phyloP scores from a whole-genome alignment of 1,140 invertebrate species.

The Neomicropteryx cornuta region DNA sequence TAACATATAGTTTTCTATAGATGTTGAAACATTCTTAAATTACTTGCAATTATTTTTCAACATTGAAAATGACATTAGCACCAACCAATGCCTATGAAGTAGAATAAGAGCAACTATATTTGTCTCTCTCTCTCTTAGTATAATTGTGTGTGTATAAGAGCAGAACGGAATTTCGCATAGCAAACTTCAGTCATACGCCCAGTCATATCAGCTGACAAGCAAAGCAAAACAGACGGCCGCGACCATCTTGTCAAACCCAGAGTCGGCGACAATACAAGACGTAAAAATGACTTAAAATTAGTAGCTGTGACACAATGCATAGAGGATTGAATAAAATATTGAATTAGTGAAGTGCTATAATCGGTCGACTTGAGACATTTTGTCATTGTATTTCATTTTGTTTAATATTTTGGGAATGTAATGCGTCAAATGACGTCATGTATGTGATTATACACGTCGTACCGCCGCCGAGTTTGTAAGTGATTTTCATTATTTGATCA shows the following conservation, averaged over 20 bases:
- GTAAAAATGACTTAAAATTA: constrained; percentile 39
- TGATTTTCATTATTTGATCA: constrained; percentile 38
- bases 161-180: too few relatives aligned
- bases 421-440: constrained; percentile 43
- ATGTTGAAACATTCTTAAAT: too few relatives aligned
- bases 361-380: constrained; percentile 22
- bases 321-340: constrained; percentile 29
- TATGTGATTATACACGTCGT: constrained; percentile 41
- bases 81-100: too few relatives aligned
- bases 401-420: constrained; percentile 39
- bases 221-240: constrained; percentile 46
- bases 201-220: constrained; percentile 44
- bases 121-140: too few relatives aligned
- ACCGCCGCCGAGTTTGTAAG: constrained; percentile 36
- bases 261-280: constrained; percentile 39
- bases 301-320: constrained; percentile 32
- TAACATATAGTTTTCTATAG: too few relatives aligned
- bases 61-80: constrained; percentile 16
- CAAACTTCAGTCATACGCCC: too few relatives aligned
- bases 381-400: constrained; percentile 31
- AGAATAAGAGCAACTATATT: too few relatives aligned
- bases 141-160: too few relatives aligned
- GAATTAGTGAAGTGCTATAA: constrained; percentile 30
- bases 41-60: too few relatives aligned
- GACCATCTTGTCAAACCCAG: constrained; percentile 43